These are phyloP conservation scores for Pangasianodon hypophthalmus DNA, from an alignment of 2,113 vertebrate species.

Conservation along the genomic window DNA sequence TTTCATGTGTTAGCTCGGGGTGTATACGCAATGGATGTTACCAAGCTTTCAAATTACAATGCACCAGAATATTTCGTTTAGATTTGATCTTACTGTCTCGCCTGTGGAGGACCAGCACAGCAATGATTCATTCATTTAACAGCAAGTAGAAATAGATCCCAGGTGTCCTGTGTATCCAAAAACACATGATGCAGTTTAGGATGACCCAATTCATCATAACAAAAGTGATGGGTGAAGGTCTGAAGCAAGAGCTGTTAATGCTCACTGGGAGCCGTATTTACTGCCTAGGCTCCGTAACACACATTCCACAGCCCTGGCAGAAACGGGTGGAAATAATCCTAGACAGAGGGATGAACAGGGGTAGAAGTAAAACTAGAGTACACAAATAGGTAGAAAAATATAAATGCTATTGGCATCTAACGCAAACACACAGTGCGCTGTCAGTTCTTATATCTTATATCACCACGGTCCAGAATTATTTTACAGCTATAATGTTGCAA, in stretches of 20 bases:
- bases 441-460: neutral
- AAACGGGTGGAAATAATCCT: neutral
- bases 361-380: too few relatives aligned
- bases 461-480: neutral
- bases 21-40: neutral
- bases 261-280: conserved; percentile 11
- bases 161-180: conserved; percentile 23
- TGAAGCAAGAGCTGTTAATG: conserved; percentile 23
- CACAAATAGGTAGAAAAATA: neutral
- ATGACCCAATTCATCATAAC: conserved; percentile 36
- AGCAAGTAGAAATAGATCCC: conserved; percentile 40
- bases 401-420: neutral
- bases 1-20: neutral
- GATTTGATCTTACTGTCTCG: conserved; percentile 10
- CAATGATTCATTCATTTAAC: conserved; percentile 2
- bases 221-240: conserved; percentile 30
- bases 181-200: conserved; percentile 17
- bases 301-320: conserved; percentile 11
- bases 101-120: neutral
- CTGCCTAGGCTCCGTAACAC: neutral
- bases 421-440: neutral
- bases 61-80: neutral
- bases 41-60: conserved; percentile 5
- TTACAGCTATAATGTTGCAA: neutral
- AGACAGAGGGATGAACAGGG: neutral